Percentiles rank a stretch among this genome's conserved stretches.
These are phyloP conservation scores for Fistularia tabacaria DNA, from an alignment of 2,797 vertebrate genomes.

Conservation along the genomic window DNA sequence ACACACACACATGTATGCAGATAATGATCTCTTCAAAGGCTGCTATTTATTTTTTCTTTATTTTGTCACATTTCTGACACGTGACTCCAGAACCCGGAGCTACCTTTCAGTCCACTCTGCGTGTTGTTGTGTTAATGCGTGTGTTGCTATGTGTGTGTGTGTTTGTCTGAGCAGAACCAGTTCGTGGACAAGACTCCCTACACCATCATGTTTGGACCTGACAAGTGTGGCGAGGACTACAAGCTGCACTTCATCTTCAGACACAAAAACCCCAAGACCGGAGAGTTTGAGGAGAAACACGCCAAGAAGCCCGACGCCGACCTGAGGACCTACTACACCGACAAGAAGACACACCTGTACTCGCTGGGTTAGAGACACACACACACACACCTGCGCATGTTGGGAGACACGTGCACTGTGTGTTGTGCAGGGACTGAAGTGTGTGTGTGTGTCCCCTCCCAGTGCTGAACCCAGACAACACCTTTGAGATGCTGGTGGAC, in stretches of 20 bases:
- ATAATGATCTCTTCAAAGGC: background rate
- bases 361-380: conserved; percentile 77
- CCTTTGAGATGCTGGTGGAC: conserved; percentile 91
- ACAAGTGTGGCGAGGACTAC: conserved; percentile 98
- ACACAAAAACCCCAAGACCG: conserved; percentile 94
- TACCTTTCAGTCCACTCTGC: too few relatives aligned
- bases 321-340: conserved; percentile 90
- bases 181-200: conserved; percentile 96
- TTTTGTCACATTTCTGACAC: too few relatives aligned
- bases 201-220: conserved; percentile 98
- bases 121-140: background rate
- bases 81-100: too few relatives aligned
- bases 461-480: conserved; percentile 98
- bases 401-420: background rate
- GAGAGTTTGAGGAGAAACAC: conserved; percentile 91
- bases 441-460: conserved; percentile 1
- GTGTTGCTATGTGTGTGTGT: background rate
- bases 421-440: background rate
- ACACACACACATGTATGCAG: background rate
- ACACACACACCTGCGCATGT: conserved; percentile 1
- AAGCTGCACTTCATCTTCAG: conserved; percentile 99
- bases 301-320: conserved; percentile 92
- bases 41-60: too few relatives aligned
- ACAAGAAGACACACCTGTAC: conserved; percentile 97
- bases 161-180: conserved; percentile 75